Conservation (phyloP, 2,113 vertebrate species). For the Otus sunia region DNA sequence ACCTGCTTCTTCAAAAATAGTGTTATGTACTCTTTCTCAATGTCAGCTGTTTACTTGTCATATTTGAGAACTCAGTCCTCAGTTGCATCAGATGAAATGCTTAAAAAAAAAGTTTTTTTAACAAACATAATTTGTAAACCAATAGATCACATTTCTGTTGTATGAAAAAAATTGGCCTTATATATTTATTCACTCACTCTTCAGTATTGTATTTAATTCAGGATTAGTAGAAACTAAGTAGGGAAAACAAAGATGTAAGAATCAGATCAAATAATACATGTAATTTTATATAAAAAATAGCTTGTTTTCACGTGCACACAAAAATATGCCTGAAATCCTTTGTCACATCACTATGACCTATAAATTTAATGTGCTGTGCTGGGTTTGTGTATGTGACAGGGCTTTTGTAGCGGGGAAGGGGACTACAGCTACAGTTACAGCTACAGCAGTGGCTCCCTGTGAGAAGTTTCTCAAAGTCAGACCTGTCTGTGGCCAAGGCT, state of each 20-base stretch:
- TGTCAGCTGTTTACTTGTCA: neutral
- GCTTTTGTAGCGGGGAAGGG: no score
- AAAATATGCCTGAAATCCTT: neutral
- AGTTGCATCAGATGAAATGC: neutral
- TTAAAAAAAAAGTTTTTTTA: neutral
- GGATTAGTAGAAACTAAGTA: neutral
- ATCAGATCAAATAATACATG: neutral
- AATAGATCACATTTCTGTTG: neutral
- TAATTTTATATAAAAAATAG: neutral
- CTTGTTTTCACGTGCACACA: neutral
- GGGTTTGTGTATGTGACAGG: no score
- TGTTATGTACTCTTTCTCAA: neutral
- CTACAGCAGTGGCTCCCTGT: no score
- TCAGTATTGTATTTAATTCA: neutral
- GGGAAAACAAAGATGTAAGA: neutral
- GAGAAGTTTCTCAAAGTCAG: no score
- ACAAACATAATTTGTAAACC: neutral
- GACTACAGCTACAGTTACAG: no score
- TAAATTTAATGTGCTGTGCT: neutral
- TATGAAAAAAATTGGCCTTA: neutral
- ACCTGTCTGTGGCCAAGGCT: no score
- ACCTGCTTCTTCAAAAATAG: neutral
- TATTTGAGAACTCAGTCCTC: neutral
- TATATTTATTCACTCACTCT: neutral
- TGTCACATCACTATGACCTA: neutral